These are phyloP conservation scores for Agapornis canus DNA, from an alignment of 2,797 vertebrate species.

Conservation along the genomic window DNA sequence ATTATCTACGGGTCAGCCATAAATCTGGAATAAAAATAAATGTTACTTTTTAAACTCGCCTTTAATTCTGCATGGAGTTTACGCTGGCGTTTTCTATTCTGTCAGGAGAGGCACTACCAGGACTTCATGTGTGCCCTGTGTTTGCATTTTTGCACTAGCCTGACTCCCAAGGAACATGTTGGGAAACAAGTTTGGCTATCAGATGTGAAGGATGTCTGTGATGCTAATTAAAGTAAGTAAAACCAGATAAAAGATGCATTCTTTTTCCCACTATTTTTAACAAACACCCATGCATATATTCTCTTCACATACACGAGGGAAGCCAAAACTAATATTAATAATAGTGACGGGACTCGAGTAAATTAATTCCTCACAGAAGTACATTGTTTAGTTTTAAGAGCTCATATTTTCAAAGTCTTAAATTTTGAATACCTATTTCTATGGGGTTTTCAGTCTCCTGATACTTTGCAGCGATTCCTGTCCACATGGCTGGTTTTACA, in stretches of 20 bases:
- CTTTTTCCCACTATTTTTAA: background rate
- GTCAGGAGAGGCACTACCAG: background rate
- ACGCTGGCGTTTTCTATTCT: background rate
- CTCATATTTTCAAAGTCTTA: conserved; percentile 60
- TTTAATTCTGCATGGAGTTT: conserved; percentile 35
- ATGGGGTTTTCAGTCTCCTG: conserved; percentile 38
- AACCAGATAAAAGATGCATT: background rate
- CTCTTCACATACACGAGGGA: background rate
- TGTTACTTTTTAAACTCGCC: conserved; percentile 65
- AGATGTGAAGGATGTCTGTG: background rate
- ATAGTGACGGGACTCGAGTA: background rate
- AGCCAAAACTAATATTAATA: conserved; percentile 58
- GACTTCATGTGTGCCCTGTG: fast-evolving
- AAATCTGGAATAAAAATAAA: conserved; percentile 81
- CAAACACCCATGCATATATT: background rate
- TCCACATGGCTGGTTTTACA: conserved; percentile 62
- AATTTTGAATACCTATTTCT: conserved; percentile 62
- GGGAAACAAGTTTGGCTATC: conserved; percentile 1
- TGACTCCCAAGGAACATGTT: background rate
- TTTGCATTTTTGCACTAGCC: conserved; percentile 9
- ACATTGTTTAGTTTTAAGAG: conserved; percentile 64
- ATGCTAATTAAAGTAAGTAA: conserved; percentile 9
- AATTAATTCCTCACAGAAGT: conserved; percentile 67
- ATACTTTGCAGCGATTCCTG: conserved; percentile 45
- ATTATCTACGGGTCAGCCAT: conserved; percentile 84